Conservation (phyloP, 2,797 vertebrate genomes). For the Chiroxiphia lanceolata region DNA sequence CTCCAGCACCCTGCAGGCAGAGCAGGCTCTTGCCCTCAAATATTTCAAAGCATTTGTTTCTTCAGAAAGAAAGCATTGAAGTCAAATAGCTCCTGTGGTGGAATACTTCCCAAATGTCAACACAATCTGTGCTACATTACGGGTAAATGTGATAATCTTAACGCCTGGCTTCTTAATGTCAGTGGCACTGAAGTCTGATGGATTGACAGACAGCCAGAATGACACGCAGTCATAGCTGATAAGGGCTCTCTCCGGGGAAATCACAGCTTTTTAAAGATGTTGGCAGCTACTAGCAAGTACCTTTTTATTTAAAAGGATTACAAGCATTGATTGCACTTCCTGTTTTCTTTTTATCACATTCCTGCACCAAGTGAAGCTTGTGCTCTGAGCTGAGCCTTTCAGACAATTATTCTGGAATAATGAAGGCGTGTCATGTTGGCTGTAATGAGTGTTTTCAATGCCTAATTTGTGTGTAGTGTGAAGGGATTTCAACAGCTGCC, state of each 20-base stretch:
- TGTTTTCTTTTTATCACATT: conserved; percentile 61
- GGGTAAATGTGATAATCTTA: conserved; percentile 69
- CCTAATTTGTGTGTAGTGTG: conserved; percentile 3
- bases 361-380: conserved; percentile 48
- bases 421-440: conserved; percentile 47
- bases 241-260: conserved; percentile 61
- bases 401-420: conserved; percentile 57
- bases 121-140: conserved; percentile 75
- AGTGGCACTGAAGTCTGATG: conserved; percentile 56
- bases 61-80: conserved; percentile 62
- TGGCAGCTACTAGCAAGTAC: conserved; percentile 59
- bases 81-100: conserved; percentile 73
- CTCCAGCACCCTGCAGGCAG: neutral
- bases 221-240: conserved; percentile 60
- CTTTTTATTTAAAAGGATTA: conserved; percentile 66
- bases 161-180: conserved; percentile 74
- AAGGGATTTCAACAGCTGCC: conserved; percentile 34
- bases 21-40: neutral
- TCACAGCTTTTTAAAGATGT: conserved; percentile 58
- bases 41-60: neutral
- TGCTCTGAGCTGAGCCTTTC: conserved; percentile 27
- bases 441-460: conserved; percentile 45
- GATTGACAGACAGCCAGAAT: conserved; percentile 68
- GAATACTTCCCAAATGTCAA: conserved; percentile 78
- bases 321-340: conserved; percentile 38